Conservation (phyloP, 2,113 vertebrate genomes). For the Tenebrosternarchus preto region DNA sequence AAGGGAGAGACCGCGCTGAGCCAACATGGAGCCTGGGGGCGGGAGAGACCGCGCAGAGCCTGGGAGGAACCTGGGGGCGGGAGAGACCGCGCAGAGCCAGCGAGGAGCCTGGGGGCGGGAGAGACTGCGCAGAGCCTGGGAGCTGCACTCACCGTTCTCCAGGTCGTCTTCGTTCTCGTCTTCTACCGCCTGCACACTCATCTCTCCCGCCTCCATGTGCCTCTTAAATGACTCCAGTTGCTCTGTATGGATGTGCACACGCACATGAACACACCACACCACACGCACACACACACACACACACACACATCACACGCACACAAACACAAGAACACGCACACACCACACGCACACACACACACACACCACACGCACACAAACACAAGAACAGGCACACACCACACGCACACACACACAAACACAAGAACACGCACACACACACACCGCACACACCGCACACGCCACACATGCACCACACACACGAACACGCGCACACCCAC, state of each 20-base stretch:
- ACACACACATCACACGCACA: conserved; percentile 37
- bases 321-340: conserved; percentile 34
- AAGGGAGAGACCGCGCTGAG: background rate
- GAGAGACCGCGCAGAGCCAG: background rate
- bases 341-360: conserved; percentile 52
- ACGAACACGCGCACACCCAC: conserved; percentile 43
- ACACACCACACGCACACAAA: conserved; percentile 47
- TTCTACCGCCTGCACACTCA: conserved; percentile 88
- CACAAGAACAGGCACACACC: conserved; percentile 15
- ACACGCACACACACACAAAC: conserved; percentile 54
- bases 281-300: conserved; percentile 54
- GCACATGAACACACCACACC: conserved; percentile 40
- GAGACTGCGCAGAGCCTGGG: background rate
- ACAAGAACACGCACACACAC: conserved; percentile 43
- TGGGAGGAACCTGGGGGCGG: too few relatives aligned
- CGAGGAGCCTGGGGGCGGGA: background rate
- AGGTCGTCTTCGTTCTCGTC: conserved; percentile 93
- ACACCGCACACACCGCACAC: too few relatives aligned
- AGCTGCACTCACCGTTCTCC: conserved; percentile 86
- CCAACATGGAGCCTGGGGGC: background rate
- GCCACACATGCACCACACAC: conserved; percentile 52
- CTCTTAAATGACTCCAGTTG: conserved; percentile 96
- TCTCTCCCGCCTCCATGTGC: conserved; percentile 97
- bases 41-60: background rate
- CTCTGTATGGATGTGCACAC: conserved; percentile 72